These are phyloP conservation scores for Paragorgia papillata DNA, from an alignment of 92 coral and sea anemone genomes.

Conservation along the genomic window DNA sequence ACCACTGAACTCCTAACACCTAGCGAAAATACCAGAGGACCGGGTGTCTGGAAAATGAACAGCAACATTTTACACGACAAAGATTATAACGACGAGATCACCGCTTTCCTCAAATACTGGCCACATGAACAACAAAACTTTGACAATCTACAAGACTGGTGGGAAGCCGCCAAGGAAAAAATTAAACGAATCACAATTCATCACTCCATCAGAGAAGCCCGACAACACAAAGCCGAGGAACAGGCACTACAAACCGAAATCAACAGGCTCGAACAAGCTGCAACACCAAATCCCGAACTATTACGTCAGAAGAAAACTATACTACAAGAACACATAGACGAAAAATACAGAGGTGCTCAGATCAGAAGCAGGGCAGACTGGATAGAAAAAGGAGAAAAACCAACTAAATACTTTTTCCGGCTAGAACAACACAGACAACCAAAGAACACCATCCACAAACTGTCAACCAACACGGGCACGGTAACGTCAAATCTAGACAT, in stretches of 20 bases:
- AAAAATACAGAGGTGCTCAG: neutral
- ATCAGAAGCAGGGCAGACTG: slow-evolving; percentile 29
- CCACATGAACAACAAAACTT: neutral
- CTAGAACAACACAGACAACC: slow-evolving; percentile 20
- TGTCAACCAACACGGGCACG: neutral
- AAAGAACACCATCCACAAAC: neutral
- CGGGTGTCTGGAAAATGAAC: neutral
- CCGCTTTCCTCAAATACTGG: neutral
- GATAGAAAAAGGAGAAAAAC: slow-evolving; percentile 24
- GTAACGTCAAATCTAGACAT: neutral
- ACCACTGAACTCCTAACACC: neutral
- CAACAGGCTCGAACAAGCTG: too few species aligned
- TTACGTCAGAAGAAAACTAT: too few species aligned
- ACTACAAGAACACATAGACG: too few species aligned
- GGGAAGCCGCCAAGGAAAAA: neutral
- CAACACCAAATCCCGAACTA: too few species aligned
- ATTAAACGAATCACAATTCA: neutral
- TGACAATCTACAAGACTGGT: neutral
- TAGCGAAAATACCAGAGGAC: neutral
- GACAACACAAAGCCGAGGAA: too few species aligned
- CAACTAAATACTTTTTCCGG: neutral
- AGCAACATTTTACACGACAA: neutral
- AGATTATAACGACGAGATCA: neutral
- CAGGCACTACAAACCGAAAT: too few species aligned
- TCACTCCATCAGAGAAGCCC: too few species aligned